Conservation (phyloP, 37 sponge, comb jelly and placozoan genomes). For the Halisarca cf. caerulea region DNA sequence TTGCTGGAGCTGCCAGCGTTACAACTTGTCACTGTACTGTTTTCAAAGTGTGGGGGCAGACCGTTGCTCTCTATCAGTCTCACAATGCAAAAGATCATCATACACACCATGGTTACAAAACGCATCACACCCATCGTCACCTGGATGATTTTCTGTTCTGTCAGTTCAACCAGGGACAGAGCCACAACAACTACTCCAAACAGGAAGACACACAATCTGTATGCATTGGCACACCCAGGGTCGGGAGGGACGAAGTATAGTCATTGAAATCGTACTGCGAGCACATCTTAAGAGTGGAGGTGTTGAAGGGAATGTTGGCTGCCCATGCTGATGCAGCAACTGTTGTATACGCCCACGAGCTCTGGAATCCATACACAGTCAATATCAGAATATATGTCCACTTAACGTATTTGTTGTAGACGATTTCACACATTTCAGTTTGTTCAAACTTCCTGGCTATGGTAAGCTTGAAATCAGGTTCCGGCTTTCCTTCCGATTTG, state of each 20-base stretch:
- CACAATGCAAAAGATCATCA: conserved; percentile 65
- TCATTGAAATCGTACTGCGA: conserved; percentile 51
- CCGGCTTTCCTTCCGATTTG: too few species aligned
- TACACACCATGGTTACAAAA: conserved; percentile 69
- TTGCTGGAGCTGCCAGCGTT: neutral
- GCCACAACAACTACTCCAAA: conserved; percentile 69
- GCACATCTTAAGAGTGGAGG: conserved; percentile 50
- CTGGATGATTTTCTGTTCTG: conserved; percentile 85
- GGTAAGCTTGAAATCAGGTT: conserved; percentile 50
- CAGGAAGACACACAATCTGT: conserved; percentile 71
- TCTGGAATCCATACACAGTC: conserved; percentile 56
- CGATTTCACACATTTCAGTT: conserved; percentile 72
- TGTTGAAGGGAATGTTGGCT: conserved; percentile 79
- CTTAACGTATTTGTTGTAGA: conserved; percentile 62
- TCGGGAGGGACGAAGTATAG: conserved; percentile 54
- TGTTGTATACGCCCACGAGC: conserved; percentile 60
- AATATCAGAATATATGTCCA: conserved; percentile 59
- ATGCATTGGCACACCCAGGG: conserved; percentile 50
- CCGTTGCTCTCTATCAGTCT: conserved; percentile 7
- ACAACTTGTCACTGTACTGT: neutral
- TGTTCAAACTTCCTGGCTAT: conserved; percentile 72
- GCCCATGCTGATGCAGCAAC: conserved; percentile 91
- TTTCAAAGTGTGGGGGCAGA: neutral
- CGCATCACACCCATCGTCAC: conserved; percentile 69
- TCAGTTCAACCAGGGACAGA: conserved; percentile 72